phyloP scores from a whole-genome alignment of 1,140 invertebrate genomes.

The Pectinophora gossypiella region DNA sequence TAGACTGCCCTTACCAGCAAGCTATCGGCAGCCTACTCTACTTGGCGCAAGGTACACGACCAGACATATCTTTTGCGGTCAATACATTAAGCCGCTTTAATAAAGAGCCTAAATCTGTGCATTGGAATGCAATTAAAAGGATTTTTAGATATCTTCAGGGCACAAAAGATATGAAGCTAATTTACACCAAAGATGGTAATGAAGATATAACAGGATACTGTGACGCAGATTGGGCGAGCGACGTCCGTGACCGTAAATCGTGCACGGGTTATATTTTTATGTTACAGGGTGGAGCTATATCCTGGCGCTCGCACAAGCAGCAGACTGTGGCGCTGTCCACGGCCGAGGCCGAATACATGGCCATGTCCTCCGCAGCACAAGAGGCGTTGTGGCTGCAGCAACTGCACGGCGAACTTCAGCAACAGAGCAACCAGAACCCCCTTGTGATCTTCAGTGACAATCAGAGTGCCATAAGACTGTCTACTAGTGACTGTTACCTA shows the following conservation, averaged over 20 bases:
- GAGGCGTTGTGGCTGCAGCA: slow-evolving; percentile 9
- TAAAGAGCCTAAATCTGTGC: slow-evolving; percentile 27
- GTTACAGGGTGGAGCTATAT: slow-evolving; percentile 21
- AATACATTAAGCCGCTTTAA: slow-evolving; percentile 49
- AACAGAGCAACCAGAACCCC: background rate
- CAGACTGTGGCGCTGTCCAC: slow-evolving; percentile 30
- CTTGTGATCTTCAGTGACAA: slow-evolving; percentile 12
- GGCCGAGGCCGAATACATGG: slow-evolving; percentile 45
- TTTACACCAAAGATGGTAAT: background rate
- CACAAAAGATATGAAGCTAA: background rate
- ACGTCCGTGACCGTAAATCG: slow-evolving; percentile 36
- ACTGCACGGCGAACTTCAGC: too few relatives aligned
- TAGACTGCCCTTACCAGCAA: slow-evolving; percentile 16
- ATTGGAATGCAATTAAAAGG: slow-evolving; percentile 54
- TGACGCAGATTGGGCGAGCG: slow-evolving; percentile 54
- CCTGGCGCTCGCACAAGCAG: slow-evolving; percentile 36
- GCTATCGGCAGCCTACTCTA: slow-evolving; percentile 38
- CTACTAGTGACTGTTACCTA: slow-evolving; percentile 2
- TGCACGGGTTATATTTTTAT: slow-evolving; percentile 36
- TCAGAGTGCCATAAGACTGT: slow-evolving; percentile 12
- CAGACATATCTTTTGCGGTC: slow-evolving; percentile 56
- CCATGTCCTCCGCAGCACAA: slow-evolving; percentile 11
- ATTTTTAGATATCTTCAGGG: background rate
- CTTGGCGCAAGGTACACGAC: slow-evolving; percentile 39
- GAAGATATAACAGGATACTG: slow-evolving; percentile 1